These are phyloP conservation scores for Muscicapa comitata DNA, from an alignment of 2,797 vertebrate genomes.

Conservation along the genomic window DNA sequence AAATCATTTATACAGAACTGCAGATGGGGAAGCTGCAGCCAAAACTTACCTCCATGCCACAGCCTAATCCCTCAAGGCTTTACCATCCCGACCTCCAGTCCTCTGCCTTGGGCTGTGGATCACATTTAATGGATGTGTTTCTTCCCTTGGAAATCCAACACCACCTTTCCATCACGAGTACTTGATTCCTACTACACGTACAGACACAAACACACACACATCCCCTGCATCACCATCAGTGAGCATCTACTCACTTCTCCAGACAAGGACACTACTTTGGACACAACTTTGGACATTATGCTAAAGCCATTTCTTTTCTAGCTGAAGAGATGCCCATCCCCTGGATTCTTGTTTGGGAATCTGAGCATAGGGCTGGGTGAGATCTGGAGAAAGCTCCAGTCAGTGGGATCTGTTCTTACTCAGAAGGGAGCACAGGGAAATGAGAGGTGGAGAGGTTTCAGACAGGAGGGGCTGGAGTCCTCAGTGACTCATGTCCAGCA, in stretches of 20 bases:
- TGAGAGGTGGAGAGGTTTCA: background rate
- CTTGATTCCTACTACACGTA: background rate
- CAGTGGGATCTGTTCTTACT: background rate
- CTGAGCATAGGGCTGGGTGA: background rate
- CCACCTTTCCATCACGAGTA: background rate
- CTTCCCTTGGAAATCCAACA: background rate
- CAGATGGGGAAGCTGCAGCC: background rate
- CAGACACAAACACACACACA: background rate
- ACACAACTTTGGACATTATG: background rate
- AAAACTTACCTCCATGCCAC: constrained; percentile 48
- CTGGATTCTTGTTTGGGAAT: background rate
- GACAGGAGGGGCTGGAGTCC: background rate
- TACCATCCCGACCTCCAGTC: background rate
- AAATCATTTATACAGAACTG: background rate
- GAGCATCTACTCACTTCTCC: background rate
- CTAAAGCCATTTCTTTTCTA: background rate
- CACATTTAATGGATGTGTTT: background rate
- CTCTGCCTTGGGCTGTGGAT: background rate
- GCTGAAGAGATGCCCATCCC: background rate
- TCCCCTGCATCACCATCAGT: background rate
- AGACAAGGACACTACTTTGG: background rate
- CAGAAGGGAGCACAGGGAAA: background rate
- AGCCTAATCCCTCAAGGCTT: background rate
- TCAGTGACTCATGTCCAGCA: background rate
- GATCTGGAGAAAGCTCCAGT: background rate